phyloP scores from a whole-genome alignment of 1,140 invertebrate species.

The Hormaphis cornu region DNA sequence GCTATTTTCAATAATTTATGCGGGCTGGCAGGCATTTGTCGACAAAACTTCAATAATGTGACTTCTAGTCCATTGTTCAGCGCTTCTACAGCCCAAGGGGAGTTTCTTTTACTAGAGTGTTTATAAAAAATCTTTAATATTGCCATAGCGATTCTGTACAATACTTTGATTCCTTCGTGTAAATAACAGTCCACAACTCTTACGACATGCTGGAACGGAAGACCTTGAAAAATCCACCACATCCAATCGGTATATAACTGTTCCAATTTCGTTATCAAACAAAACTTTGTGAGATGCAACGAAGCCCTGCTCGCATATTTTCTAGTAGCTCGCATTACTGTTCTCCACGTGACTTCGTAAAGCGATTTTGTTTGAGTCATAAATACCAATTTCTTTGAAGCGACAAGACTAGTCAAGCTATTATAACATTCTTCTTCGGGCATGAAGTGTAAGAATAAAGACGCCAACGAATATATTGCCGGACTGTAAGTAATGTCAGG shows the following conservation, averaged over 20 bases:
- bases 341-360: constrained; percentile 85
- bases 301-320: constrained; percentile 89
- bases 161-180: constrained; percentile 90
- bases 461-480: constrained; percentile 76
- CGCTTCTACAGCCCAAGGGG: constrained; percentile 69
- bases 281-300: constrained; percentile 65
- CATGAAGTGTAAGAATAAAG: constrained; percentile 87
- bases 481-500: constrained; percentile 93
- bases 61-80: constrained; percentile 69
- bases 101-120: constrained; percentile 60
- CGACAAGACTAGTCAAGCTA: constrained; percentile 77
- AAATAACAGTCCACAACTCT: constrained; percentile 94
- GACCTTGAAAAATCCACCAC: constrained; percentile 89
- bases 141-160: constrained; percentile 83
- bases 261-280: constrained; percentile 49
- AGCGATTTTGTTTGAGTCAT: constrained; percentile 88
- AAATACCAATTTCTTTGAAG: constrained; percentile 78
- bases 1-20: constrained; percentile 78
- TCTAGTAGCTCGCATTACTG: constrained; percentile 85
- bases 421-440: constrained; percentile 87
- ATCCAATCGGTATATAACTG: constrained; percentile 82
- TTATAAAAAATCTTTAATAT: constrained; percentile 85
- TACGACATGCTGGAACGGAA: constrained; percentile 87
- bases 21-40: constrained; percentile 73
- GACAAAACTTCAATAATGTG: constrained; percentile 74